Evolutionary conservation across 2,113 vertebrate genomes (phyloP).

Genomic region (Shinisaurus crocodilurus): DNA sequence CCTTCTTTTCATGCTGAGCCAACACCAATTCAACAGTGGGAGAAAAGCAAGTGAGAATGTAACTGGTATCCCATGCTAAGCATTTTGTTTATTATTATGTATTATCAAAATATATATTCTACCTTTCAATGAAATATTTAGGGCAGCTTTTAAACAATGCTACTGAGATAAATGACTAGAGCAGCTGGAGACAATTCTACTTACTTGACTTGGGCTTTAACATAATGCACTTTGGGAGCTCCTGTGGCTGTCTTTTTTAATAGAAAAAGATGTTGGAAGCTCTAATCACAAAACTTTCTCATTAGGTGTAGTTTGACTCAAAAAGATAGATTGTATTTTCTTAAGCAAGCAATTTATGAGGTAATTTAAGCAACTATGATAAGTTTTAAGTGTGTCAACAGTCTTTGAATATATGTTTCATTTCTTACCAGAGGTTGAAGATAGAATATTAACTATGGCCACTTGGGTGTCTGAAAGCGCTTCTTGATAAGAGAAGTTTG

Average conservation of each 20-base stretch:
- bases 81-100: not conserved
- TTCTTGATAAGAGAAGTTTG: slow-evolving; percentile 96
- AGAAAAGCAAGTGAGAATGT: not conserved
- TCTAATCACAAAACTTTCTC: not conserved
- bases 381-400: not conserved
- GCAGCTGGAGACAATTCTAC: not conserved
- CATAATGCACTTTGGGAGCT: not conserved
- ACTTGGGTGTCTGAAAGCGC: slow-evolving; percentile 94
- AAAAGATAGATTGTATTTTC: not conserved
- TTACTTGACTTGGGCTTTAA: not conserved
- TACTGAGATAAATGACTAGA: not conserved
- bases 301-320: not conserved
- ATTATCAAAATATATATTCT: not conserved
- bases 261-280: not conserved
- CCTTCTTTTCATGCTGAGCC: not conserved
- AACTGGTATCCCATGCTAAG: not conserved
- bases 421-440: slow-evolving; percentile 92
- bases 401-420: not conserved
- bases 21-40: not conserved
- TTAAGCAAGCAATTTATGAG: not conserved
- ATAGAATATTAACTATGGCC: slow-evolving; percentile 94
- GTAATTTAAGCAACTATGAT: not conserved
- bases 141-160: not conserved
- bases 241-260: not conserved
- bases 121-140: not conserved